Evolutionary conservation across 1,140 invertebrate species (phyloP).

Genomic region (Teleopsis dalmanni): DNA sequence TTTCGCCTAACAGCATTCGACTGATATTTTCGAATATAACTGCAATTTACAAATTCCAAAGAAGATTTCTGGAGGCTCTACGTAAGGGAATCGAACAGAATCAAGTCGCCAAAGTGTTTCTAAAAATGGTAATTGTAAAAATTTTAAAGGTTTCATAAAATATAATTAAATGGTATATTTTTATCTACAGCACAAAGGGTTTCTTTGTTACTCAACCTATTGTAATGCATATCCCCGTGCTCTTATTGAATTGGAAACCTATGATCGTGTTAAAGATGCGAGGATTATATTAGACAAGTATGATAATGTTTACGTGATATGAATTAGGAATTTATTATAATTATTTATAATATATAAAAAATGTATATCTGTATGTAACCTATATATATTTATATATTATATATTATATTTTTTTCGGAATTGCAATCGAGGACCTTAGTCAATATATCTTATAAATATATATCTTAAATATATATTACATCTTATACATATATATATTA

Average conservation of each 20-base stretch:
- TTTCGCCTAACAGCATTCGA: constrained; percentile 37
- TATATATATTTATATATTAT: no score
- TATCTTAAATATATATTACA: no score
- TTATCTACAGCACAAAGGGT: constrained; percentile 56
- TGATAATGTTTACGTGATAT: no score
- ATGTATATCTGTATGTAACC: no score
- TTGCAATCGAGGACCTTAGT: no score
- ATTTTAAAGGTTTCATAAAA: neutral
- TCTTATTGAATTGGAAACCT: constrained; percentile 41
- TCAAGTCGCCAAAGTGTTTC: constrained; percentile 40
- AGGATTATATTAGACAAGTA: constrained; percentile 39
- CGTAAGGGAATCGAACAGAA: constrained; percentile 36
- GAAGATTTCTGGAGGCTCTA: constrained; percentile 32
- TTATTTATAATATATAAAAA: no score
- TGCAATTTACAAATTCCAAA: constrained; percentile 38
- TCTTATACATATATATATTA: no score
- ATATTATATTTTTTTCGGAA: no score
- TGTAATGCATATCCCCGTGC: constrained; percentile 77
- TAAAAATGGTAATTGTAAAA: constrained; percentile 31
- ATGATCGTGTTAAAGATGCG: constrained; percentile 37
- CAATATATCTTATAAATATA: no score
- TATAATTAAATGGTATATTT: constrained; percentile 4
- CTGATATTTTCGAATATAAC: constrained; percentile 42
- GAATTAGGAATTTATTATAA: no score
- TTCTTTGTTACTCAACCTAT: constrained; percentile 84